Percentiles rank a stretch among this genome's conserved stretches.
These are phyloP conservation scores for Conistra vaccinii DNA, from an alignment of 2,888 invertebrate species.

Conservation along the genomic window DNA sequence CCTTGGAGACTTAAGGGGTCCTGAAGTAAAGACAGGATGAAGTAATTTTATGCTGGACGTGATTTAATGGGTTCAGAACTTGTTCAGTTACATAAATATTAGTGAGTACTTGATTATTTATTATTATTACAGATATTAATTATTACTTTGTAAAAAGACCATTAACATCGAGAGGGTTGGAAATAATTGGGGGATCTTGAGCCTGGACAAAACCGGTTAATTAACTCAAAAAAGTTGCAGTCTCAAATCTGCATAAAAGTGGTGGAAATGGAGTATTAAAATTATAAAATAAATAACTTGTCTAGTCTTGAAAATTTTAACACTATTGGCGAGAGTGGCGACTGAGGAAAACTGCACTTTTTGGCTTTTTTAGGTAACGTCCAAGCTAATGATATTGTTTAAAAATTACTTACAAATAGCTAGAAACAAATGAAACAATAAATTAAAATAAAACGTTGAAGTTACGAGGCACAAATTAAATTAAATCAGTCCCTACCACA, in stretches of 20 bases:
- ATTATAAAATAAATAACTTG: neutral
- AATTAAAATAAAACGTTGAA: too few relatives aligned
- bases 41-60: slow-evolving; percentile 16
- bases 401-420: slow-evolving; percentile 3
- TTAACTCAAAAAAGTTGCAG: neutral
- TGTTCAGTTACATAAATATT: neutral
- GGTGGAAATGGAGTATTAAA: neutral
- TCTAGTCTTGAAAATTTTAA: neutral
- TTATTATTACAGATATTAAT: neutral
- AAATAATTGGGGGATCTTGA: neutral
- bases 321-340: too few relatives aligned
- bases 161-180: neutral
- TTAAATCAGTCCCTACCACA: slow-evolving; percentile 1
- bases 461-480: slow-evolving; percentile 17
- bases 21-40: slow-evolving; percentile 37
- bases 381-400: neutral
- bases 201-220: neutral
- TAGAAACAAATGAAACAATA: too few relatives aligned
- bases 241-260: neutral
- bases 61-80: neutral
- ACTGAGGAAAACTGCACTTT: neutral
- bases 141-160: neutral
- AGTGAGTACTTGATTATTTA: neutral
- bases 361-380: neutral
- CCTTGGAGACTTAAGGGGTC: slow-evolving; percentile 21